phyloP scores from a whole-genome alignment of 92 coral and sea anemone genomes.

The Epizoanthus stellaris region DNA sequence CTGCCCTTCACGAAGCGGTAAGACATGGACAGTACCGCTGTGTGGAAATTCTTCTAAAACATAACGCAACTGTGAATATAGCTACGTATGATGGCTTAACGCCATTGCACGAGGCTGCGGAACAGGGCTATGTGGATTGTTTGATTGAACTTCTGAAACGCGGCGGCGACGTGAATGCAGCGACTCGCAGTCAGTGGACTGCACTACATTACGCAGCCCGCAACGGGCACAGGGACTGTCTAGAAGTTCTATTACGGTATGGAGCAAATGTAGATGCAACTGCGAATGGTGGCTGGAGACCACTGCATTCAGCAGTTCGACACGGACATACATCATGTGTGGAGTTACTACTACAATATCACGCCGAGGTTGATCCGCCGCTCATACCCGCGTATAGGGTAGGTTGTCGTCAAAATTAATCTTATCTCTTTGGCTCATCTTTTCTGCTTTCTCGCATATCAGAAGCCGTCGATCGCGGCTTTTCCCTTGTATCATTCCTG shows the following conservation, averaged over 20 bases:
- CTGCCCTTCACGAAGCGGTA: slow-evolving; percentile 99
- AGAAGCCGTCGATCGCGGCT: slow-evolving; percentile 27
- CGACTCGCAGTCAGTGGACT: slow-evolving; percentile 97
- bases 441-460: slow-evolving; percentile 44
- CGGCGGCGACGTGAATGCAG: slow-evolving; percentile 95
- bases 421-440: slow-evolving; percentile 42
- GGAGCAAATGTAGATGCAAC: slow-evolving; percentile 98
- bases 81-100: slow-evolving; percentile 98
- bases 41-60: slow-evolving; percentile 93
- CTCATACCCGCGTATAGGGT: slow-evolving; percentile 91
- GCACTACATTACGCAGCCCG: slow-evolving; percentile 98
- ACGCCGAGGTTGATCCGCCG: slow-evolving; percentile 99
- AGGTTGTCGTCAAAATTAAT: slow-evolving; percentile 57
- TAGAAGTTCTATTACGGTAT: slow-evolving; percentile 94
- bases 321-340: slow-evolving; percentile 98
- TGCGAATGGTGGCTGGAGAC: slow-evolving; percentile 99
- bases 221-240: slow-evolving; percentile 94
- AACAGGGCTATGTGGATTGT: slow-evolving; percentile 97
- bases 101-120: slow-evolving; percentile 98
- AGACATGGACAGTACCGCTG: slow-evolving; percentile 97
- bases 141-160: slow-evolving; percentile 93
- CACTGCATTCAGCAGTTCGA: slow-evolving; percentile 95
- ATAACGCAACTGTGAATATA: slow-evolving; percentile 96
- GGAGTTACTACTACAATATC: slow-evolving; percentile 83
- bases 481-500: slow-evolving; percentile 37